Conservation (phyloP, 2,113 vertebrate species). For the Larimichthys crocea region DNA sequence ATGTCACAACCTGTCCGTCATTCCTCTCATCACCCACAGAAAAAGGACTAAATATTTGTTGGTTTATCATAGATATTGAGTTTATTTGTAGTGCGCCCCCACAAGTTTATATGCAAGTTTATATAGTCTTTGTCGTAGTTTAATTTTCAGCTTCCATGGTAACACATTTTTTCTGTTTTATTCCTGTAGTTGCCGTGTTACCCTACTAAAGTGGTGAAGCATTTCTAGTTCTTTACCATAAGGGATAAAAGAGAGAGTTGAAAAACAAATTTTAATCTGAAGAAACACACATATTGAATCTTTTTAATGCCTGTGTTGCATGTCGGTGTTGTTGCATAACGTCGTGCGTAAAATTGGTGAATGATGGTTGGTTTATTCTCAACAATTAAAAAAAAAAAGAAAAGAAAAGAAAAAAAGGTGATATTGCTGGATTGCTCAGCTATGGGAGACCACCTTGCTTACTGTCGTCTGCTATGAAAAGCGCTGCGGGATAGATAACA, state of each 20-base stretch:
- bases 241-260: not conserved
- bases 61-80: not conserved
- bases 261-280: not conserved
- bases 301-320: conserved; percentile 61
- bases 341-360: conserved; percentile 36
- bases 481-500: not conserved
- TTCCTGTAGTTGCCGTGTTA: not conserved
- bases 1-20: conserved; percentile 39
- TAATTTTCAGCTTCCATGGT: conserved; percentile 7
- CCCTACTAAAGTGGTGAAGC: not conserved
- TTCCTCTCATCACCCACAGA: not conserved
- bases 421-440: conserved; percentile 68
- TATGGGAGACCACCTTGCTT: conserved; percentile 52
- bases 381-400: not conserved
- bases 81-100: not conserved
- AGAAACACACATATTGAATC: conserved; percentile 62
- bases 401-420: not conserved
- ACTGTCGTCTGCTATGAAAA: not conserved
- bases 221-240: not conserved
- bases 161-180: not conserved
- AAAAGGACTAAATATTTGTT: not conserved
- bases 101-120: conserved; percentile 15
- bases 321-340: conserved; percentile 48
- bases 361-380: not conserved
- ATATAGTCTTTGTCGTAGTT: not conserved